Base-by-base conservation (phyloP, 2,888 invertebrate genomes). In the Pomacea canaliculata region DNA sequence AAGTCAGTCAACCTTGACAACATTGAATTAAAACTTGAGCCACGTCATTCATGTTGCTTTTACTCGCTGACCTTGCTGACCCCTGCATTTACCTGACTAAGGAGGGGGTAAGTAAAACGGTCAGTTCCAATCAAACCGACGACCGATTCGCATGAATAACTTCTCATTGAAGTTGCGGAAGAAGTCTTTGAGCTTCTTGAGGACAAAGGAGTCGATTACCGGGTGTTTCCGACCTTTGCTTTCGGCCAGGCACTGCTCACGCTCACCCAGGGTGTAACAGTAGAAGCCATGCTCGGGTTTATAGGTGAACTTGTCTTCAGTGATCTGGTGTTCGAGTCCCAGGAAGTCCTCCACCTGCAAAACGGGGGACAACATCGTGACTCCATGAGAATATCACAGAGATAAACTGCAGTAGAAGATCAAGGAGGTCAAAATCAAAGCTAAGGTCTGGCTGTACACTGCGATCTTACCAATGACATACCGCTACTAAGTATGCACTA, bases 261-360 rank as follows among this genome's bases (percentile, higher is more conserved):
- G 92, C 84, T 87, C 27, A 91, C 96, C 94, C 86, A 48, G 12
- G 23, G 90, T 84, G 80, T 92, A 91, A 91, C 98, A 98, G 92
- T 95, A 98, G 92, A 99, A 97, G 76, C 98, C 97, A 91, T 97
- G 97, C 23, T 96, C 96, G 91, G 95, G 95, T 92, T 99, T 98
- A 92, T 97, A 98, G 92, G 97, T 96, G 92, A 99, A 97, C 91
- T 97, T 96, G 91, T 95, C 95, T 19, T 80, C 70, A 0, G 76
- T 78, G 60, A 88, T 80, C 66, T 81, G 71, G 72, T 84, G 85
- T n/a, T 81, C 78, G 18, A 89, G 77, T 2, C 85, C 83, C 18
- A 89, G 80, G 76, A 88, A 89, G 0, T 76, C 67, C 78, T 89
- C 88, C 56, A 89, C 85, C 66, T 83, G 79, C 0, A 76, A 56